Evolutionary conservation across 1,140 invertebrate species (phyloP), one percentile per base, ranked within the genome.

Genomic region (Lucilia cuprina): DNA sequence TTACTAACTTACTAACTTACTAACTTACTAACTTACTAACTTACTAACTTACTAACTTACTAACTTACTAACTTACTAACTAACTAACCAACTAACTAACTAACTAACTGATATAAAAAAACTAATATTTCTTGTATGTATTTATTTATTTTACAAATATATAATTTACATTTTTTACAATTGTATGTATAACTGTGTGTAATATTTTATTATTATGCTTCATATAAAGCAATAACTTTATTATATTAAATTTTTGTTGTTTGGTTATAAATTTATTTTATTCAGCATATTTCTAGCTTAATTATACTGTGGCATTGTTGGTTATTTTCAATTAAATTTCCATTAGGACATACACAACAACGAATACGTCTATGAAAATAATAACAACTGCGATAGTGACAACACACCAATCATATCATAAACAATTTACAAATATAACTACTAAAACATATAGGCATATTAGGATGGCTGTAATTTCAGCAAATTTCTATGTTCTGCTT

Each of bases 241-340:
- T 70, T 70, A 70, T 70, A 70, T 70, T 21, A 49, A 47, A 49
- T 21, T 80, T 80, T 80, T 25, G 77, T 70, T 70, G 65, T 70
- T 30, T 70, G n/a, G 21, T 70, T 70, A 21, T 70, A 70, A 70
- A 21, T 70, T 70, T 70, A 70, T 70, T 70, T 25, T 70, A 80
- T 80, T 80, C 77, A 80, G 77, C 77, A 80, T 65, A 50, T 83
- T 65, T 83, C 30, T 83, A 50, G 82, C 82, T 83, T 83, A 83
- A 83, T 70, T 83, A 74, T 83, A 35, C 50, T 83, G 82, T 74
- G 82, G 82, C 35, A 74, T 70, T 70, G 82, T 83, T 83, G 82
- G 82, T 74, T 83, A 80, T 83, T 83, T 83, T 83, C 82, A 83
- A 83, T 83, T 83, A 83, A 74, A 74, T 83, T 83, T 65, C 82